Percentiles rank a stretch among this genome's conserved stretches.
phyloP scores from a whole-genome alignment of 1,140 invertebrate genomes.

The Macrobrachium nipponense region DNA sequence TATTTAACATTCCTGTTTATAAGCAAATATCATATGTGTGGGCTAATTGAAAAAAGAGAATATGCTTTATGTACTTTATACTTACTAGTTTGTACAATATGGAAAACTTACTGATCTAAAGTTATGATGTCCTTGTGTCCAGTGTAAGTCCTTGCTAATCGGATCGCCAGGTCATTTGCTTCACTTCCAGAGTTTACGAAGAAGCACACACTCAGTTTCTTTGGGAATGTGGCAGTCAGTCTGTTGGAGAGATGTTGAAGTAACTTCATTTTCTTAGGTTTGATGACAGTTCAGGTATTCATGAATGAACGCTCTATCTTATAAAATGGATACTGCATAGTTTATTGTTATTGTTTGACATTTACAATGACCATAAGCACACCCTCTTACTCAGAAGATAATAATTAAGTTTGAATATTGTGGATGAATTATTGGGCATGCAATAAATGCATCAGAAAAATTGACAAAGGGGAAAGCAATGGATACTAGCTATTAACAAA shows the following conservation, averaged over 20 bases:
- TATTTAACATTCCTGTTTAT: neutral
- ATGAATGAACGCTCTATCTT: too few relatives aligned
- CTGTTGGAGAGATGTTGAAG: conserved; percentile 18
- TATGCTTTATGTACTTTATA: neutral
- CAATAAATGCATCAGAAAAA: too few relatives aligned
- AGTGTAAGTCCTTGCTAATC: conserved; percentile 90
- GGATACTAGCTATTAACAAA: too few relatives aligned
- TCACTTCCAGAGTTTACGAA: conserved; percentile 99
- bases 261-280: neutral
- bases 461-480: too few relatives aligned
- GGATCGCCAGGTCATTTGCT: conserved; percentile 96
- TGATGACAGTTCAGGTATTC: too few relatives aligned
- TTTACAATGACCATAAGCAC: too few relatives aligned
- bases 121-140: conserved; percentile 90
- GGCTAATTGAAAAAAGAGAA: neutral
- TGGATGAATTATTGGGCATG: too few relatives aligned
- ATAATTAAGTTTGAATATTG: too few relatives aligned
- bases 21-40: neutral
- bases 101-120: conserved; percentile 91
- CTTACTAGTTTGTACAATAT: conserved; percentile 34
- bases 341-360: too few relatives aligned
- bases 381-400: too few relatives aligned
- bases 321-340: too few relatives aligned
- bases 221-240: conserved; percentile 66
- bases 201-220: conserved; percentile 86